These are phyloP conservation scores for Micromys minutus DNA, from an alignment of 2,113 vertebrate species.

Conservation along the genomic window DNA sequence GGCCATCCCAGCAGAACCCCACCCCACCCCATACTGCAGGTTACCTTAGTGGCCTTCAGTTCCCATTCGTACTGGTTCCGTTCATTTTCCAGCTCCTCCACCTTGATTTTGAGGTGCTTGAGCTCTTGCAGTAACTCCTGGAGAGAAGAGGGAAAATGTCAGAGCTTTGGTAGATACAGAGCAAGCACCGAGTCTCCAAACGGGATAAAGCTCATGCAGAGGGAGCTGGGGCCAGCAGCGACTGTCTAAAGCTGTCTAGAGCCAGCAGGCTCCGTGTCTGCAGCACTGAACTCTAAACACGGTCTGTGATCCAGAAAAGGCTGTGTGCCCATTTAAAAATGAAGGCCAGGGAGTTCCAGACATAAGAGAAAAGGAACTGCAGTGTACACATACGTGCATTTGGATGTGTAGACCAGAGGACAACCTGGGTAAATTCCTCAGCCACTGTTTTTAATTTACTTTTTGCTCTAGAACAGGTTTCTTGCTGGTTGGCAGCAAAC, in stretches of 20 bases:
- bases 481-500: neutral
- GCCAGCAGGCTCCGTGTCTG: neutral
- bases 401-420: neutral
- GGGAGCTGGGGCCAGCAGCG: neutral
- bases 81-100: slow-evolving; percentile 96
- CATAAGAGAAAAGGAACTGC: neutral
- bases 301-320: neutral
- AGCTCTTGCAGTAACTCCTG: slow-evolving; percentile 94
- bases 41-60: slow-evolving; percentile 96
- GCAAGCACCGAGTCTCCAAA: neutral
- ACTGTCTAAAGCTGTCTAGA: too few species aligned
- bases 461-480: neutral
- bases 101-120: slow-evolving; percentile 92
- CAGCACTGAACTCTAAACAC: neutral
- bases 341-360: neutral
- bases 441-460: neutral
- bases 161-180: neutral
- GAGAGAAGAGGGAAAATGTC: neutral
- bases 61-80: slow-evolving; percentile 95
- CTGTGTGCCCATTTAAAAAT: neutral
- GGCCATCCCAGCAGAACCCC: neutral
- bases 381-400: neutral
- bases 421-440: neutral
- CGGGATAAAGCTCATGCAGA: slow-evolving; percentile 47
- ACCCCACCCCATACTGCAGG: neutral